Percentiles rank a stretch among this genome's conserved stretches.
These are phyloP conservation scores for Momotus momota DNA, from an alignment of 2,797 vertebrate genomes.

Conservation along the genomic window DNA sequence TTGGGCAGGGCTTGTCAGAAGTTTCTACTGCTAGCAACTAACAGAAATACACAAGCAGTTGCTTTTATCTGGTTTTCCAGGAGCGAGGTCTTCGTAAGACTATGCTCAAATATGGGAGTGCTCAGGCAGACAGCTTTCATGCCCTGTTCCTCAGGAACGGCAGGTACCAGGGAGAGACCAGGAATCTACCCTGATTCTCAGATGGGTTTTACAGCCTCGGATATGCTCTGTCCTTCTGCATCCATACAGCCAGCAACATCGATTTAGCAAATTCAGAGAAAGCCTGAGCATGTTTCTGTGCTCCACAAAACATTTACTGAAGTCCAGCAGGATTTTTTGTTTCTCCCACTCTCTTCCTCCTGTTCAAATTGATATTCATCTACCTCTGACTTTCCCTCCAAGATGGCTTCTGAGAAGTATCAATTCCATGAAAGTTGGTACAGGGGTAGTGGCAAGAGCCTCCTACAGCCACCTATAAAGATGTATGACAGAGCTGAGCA, in stretches of 20 bases:
- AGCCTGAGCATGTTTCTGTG: neutral
- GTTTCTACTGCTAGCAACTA: neutral
- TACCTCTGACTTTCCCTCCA: neutral
- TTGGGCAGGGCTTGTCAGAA: slow-evolving; percentile 4
- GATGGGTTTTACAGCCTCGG: neutral
- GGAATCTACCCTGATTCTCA: neutral
- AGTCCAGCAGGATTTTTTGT: neutral
- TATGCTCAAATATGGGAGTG: neutral
- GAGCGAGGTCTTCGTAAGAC: neutral
- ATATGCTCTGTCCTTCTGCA: neutral
- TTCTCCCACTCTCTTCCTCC: neutral
- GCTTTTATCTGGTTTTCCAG: neutral
- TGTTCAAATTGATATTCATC: neutral
- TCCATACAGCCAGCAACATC: neutral
- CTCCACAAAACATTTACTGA: neutral
- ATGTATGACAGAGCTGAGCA: accelerated
- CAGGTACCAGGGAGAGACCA: neutral
- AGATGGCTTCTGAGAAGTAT: neutral
- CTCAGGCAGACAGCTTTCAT: neutral
- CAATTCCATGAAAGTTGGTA: neutral
- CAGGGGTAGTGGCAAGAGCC: neutral
- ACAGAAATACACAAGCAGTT: neutral
- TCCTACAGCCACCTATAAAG: neutral
- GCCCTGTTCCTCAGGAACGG: neutral
- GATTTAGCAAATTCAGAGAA: neutral